phyloP scores from a whole-genome alignment of 2,113 vertebrate species.

The Cathartes aura region DNA sequence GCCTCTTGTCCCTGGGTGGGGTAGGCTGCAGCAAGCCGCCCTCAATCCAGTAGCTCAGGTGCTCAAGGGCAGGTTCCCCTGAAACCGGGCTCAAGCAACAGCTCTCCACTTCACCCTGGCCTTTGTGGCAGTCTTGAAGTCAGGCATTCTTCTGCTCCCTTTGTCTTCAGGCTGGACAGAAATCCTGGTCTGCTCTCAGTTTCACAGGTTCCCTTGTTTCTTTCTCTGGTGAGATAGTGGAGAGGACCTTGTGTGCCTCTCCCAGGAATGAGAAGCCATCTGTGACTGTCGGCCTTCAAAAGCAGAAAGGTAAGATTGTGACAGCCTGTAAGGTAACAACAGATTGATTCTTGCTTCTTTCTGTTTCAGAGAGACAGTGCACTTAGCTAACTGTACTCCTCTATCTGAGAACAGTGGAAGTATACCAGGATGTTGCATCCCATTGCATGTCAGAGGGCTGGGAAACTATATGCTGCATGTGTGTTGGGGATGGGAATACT shows the following conservation, averaged over 20 bases:
- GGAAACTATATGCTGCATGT: not conserved
- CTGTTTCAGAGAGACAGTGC: not conserved
- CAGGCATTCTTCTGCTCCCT: not conserved
- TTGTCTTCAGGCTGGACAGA: not conserved
- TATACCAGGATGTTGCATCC: not conserved
- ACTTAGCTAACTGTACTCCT: not conserved
- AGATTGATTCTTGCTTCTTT: not conserved
- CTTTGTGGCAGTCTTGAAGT: not conserved
- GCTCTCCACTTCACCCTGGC: not conserved
- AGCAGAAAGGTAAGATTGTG: constrained; percentile 32
- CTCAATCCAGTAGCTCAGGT: not conserved
- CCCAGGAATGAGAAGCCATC: constrained; percentile 17
- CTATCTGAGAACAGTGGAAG: not conserved
- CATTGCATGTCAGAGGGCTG: not conserved
- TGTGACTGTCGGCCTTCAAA: not conserved
- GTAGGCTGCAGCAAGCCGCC: not conserved
- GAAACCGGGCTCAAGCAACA: not conserved
- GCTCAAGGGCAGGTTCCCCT: not conserved
- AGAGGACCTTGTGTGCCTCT: constrained; percentile 62
- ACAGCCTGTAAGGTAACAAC: not conserved
- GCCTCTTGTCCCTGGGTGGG: not conserved
- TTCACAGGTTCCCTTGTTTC: constrained; percentile 66
- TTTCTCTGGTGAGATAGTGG: constrained; percentile 55
- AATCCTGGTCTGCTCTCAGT: constrained; percentile 43
- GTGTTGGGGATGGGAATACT: not conserved